Base-by-base conservation (phyloP, 1,140 invertebrate genomes). In the Mercenaria mercenaria region DNA sequence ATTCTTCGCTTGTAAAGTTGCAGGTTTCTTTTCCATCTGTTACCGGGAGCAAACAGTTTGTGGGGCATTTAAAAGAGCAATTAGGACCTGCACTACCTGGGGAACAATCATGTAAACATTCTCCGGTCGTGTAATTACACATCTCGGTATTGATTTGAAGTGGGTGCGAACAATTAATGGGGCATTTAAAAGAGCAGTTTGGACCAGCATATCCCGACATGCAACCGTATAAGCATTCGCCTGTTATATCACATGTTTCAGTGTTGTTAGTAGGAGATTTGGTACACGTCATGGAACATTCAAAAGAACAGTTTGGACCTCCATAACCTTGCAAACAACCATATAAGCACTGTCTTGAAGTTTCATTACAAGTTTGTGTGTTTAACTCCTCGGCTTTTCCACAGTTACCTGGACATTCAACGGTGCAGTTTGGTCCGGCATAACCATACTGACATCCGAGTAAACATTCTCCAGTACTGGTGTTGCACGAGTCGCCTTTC, bases 341-440 rank as follows among this genome's bases (percentile, higher is more conserved):
- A 72, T 39, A 72, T 11, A 41, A 39, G 29, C 67, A 72, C 18
- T 72, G 10, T 4, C 18, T 34, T 18, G 67, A 39, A 15, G 67
- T 39, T 18, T 32, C 67, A 8, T 72, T 72, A n/a, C 76, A 79
- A 13, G 29, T 50, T 20, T 32, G 1, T 52, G 0, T 34, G 11
- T n/a, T 6, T 1, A 20, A 2, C 0, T 37, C 43, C 1, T 29
- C 8, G 0, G 29, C 4, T 34, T 18, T 34, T n/a, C n/a, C 76
- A 79, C 76, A 79, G 15, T 20, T 59, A 1, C 37, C 3, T 23
- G 76, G 76, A 79, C 76, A 79, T 52, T 20, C 18, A 34, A 56
- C 15, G 6, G 76, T 26, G 32, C 76, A 79, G 37, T 79, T 79
- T 20, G 76, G 50, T 79, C 76, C 76, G 4, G 76, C 32, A 50